These are phyloP conservation scores for Vulpes lagopus DNA, from an alignment of 2,113 vertebrate species.

Conservation along the genomic window DNA sequence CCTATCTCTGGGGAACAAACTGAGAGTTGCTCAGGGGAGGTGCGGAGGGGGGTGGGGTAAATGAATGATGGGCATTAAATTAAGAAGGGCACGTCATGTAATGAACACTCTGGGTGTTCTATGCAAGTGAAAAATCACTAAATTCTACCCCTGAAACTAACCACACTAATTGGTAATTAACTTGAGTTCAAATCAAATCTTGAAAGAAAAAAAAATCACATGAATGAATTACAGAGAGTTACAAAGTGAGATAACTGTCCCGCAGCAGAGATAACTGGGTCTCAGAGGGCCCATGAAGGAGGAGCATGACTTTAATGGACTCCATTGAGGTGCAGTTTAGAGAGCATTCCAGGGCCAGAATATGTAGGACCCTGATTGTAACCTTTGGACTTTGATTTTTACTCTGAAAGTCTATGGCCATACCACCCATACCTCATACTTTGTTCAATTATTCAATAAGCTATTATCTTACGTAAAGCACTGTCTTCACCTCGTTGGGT, in stretches of 20 bases:
- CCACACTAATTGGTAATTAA: background rate
- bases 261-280: background rate
- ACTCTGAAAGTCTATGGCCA: no score
- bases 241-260: background rate
- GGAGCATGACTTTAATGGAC: background rate
- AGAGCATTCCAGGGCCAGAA: background rate
- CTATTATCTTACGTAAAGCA: background rate
- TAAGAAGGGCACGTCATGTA: background rate
- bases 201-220: background rate
- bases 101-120: background rate
- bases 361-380: background rate
- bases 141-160: background rate
- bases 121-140: background rate
- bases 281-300: background rate
- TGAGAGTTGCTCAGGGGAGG: background rate
- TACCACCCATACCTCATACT: background rate
- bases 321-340: background rate
- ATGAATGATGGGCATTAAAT: background rate
- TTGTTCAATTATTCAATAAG: background rate
- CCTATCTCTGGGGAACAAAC: background rate
- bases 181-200: background rate
- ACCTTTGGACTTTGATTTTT: background rate
- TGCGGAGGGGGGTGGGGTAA: background rate
- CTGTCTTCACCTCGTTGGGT: background rate
- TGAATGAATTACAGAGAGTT: background rate